Conservation (phyloP, 2,888 invertebrate species). For the Phytoseiulus persimilis region DNA sequence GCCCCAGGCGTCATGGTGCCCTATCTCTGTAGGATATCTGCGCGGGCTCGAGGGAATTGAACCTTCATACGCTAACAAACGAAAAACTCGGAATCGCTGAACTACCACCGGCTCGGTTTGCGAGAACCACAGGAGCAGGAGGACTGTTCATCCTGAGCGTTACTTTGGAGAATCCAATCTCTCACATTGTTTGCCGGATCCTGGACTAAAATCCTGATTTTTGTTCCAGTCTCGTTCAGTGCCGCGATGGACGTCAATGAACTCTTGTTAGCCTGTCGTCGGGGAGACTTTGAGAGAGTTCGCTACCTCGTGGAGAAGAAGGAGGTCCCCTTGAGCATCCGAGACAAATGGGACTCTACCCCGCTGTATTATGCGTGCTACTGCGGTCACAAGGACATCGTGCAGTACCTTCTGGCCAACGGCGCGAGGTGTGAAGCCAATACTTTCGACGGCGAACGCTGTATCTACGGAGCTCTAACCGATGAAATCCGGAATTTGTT, state of each 20-base stretch:
- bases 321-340: conserved; percentile 53
- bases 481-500: conserved; percentile 52
- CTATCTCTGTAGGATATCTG: neutral
- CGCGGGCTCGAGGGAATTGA: too few relatives aligned
- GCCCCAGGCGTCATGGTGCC: neutral
- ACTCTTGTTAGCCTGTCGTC: conserved; percentile 40
- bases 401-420: conserved; percentile 52
- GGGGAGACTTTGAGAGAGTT: conserved; percentile 48
- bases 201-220: too few relatives aligned
- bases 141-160: too few relatives aligned
- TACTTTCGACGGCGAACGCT: conserved; percentile 56
- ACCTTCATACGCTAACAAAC: too few relatives aligned
- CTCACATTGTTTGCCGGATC: too few relatives aligned
- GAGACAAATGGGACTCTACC: conserved; percentile 55
- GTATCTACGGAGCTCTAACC: conserved; percentile 55
- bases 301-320: conserved; percentile 53
- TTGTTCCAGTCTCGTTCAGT: neutral
- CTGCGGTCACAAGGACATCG: conserved; percentile 54
- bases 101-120: too few relatives aligned
- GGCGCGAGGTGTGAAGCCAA: conserved; percentile 55
- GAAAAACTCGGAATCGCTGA: too few relatives aligned
- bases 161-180: too few relatives aligned
- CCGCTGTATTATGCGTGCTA: conserved; percentile 56
- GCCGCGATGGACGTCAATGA: conserved; percentile 41
- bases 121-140: too few relatives aligned